These are phyloP conservation scores for Sarcophaga bullata DNA, from an alignment of 1,140 invertebrate genomes.

Conservation along the genomic window DNA sequence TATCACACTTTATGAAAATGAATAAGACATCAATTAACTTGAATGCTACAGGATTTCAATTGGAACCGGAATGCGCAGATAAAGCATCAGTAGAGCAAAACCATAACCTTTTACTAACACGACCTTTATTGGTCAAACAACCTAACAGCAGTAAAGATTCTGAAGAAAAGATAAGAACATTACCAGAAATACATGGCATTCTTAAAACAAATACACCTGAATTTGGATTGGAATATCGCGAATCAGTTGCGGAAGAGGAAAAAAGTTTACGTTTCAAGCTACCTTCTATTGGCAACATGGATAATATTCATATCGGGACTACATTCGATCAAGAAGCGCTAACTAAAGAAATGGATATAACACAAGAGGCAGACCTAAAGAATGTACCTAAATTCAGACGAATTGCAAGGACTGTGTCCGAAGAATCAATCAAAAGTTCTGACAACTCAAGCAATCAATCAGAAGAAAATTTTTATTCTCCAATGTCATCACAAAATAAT, in stretches of 20 bases:
- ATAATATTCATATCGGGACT: background rate
- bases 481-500: slow-evolving; percentile 42
- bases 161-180: background rate
- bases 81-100: background rate
- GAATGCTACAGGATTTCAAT: slow-evolving; percentile 28
- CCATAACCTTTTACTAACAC: background rate
- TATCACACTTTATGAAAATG: slow-evolving; percentile 42
- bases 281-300: background rate
- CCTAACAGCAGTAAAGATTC: background rate
- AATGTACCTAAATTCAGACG: background rate
- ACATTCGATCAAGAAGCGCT: background rate
- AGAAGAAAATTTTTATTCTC: slow-evolving; percentile 45
- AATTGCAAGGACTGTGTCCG: slow-evolving; percentile 6
- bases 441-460: slow-evolving; percentile 9
- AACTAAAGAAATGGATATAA: slow-evolving; percentile 19
- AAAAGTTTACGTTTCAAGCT: slow-evolving; percentile 41
- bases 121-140: background rate
- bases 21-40: slow-evolving; percentile 23
- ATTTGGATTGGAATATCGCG: background rate
- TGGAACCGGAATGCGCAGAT: background rate
- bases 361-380: background rate
- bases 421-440: slow-evolving; percentile 40
- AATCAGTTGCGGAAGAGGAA: slow-evolving; percentile 37
- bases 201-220: slow-evolving; percentile 30
- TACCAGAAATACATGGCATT: slow-evolving; percentile 43